Evolutionary conservation across 1,140 invertebrate genomes (phyloP).

Genomic region (Maconellicoccus hirsutus): DNA sequence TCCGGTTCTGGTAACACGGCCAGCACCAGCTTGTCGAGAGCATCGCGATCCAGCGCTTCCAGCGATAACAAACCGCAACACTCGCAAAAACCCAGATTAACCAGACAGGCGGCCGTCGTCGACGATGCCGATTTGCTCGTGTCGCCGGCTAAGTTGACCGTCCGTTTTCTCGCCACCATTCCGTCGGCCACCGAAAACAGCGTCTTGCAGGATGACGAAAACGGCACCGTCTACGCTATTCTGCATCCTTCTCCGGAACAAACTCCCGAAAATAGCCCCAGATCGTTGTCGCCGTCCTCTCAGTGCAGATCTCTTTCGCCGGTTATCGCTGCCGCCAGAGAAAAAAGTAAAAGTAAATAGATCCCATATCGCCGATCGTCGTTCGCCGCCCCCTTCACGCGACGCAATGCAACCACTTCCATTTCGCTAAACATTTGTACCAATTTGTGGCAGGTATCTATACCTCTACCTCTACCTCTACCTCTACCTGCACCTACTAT

Average conservation of each 20-base stretch:
- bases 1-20: conserved; percentile 73
- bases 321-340: background rate
- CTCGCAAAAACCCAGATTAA: conserved; percentile 50
- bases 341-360: background rate
- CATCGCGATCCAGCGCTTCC: conserved; percentile 60
- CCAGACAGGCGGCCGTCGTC: conserved; percentile 53
- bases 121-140: conserved; percentile 30
- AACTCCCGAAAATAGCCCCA: background rate
- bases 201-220: conserved; percentile 55
- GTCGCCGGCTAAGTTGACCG: conserved; percentile 41
- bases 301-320: background rate
- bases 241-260: conserved; percentile 27
- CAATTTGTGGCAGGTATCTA: too few species aligned
- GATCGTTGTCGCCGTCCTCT: background rate
- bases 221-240: conserved; percentile 28
- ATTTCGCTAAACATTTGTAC: too few species aligned
- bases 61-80: conserved; percentile 37
- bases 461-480: too few species aligned
- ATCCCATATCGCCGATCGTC: too few species aligned
- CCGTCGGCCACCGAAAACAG: conserved; percentile 70
- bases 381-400: too few species aligned
- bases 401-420: too few species aligned
- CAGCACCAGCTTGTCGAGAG: conserved; percentile 68
- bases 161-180: conserved; percentile 61
- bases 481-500: too few species aligned